A percentile compares a stretch with the other conserved stretches of the same genome.
Evolutionary conservation across 2,113 vertebrate species (phyloP).

Genomic region (Oncorhynchus kisutch): DNA sequence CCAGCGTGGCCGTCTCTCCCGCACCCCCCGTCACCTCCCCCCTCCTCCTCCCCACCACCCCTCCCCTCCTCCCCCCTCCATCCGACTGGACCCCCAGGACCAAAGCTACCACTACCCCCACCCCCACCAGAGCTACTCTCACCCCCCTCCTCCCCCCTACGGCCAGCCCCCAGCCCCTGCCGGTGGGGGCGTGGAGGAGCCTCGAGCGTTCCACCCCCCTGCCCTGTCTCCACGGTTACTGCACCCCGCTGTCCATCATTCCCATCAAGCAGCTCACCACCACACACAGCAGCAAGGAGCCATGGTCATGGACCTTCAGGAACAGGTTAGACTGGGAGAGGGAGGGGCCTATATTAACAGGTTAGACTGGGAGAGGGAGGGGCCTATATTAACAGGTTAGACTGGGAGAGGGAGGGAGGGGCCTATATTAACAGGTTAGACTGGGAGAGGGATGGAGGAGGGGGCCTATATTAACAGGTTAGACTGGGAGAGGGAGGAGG

Average conservation of each 20-base stretch:
- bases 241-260: conserved; percentile 86
- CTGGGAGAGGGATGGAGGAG: too few relatives aligned
- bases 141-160: conserved; percentile 69
- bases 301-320: conserved; percentile 92
- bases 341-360: background rate
- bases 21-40: conserved; percentile 84
- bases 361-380: background rate
- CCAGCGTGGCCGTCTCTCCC: conserved; percentile 89
- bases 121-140: conserved; percentile 64
- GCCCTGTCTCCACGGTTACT: conserved; percentile 89
- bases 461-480: too few relatives aligned
- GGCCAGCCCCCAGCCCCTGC: conserved; percentile 77
- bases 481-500: too few relatives aligned
- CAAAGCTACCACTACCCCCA: conserved; percentile 78
- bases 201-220: conserved; percentile 90
- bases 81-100: conserved; percentile 71
- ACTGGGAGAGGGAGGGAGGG: too few relatives aligned
- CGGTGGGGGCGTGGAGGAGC: conserved; percentile 81
- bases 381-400: too few relatives aligned
- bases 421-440: too few relatives aligned
- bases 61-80: conserved; percentile 15
- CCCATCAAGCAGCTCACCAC: conserved; percentile 38
- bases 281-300: conserved; percentile 86
- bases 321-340: conserved; percentile 78
- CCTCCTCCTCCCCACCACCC: conserved; percentile 38